Evolutionary conservation across 2,113 vertebrate genomes (phyloP).

Genomic region (Antechinus stuartii): DNA sequence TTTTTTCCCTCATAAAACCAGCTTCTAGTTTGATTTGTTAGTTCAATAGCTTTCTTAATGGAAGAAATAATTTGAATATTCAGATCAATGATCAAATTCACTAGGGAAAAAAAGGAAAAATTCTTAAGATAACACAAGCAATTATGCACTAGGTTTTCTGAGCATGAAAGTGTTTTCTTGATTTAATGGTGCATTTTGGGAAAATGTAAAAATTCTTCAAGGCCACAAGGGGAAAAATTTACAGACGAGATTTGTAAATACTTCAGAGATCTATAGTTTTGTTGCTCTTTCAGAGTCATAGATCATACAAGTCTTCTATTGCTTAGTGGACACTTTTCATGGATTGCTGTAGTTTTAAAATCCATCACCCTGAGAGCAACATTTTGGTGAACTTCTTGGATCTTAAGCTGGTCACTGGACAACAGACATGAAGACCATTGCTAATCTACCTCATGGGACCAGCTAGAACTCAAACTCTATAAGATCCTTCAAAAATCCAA

Average conservation of each 20-base stretch:
- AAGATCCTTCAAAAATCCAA: background rate
- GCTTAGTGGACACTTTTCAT: background rate
- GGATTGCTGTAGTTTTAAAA: background rate
- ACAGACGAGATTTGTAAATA: background rate
- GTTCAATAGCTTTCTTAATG: too few species aligned
- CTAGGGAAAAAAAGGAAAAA: background rate
- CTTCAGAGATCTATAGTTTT: background rate
- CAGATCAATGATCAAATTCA: background rate
- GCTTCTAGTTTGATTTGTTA: too few species aligned
- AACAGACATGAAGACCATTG: background rate
- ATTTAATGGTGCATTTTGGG: background rate
- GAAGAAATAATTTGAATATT: background rate
- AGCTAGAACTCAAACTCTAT: background rate
- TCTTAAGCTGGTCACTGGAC: background rate
- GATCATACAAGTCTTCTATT: background rate
- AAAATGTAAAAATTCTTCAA: background rate
- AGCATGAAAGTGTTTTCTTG: background rate
- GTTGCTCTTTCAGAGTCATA: background rate
- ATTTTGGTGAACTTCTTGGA: background rate
- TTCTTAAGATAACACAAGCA: background rate
- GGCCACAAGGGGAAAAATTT: background rate
- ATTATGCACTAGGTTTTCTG: background rate
- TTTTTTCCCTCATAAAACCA: too few species aligned
- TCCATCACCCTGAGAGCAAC: background rate
- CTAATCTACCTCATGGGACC: background rate